Base-by-base conservation (phyloP, 37 sponge, comb jelly and placozoan species). In the Agelas oroides region DNA sequence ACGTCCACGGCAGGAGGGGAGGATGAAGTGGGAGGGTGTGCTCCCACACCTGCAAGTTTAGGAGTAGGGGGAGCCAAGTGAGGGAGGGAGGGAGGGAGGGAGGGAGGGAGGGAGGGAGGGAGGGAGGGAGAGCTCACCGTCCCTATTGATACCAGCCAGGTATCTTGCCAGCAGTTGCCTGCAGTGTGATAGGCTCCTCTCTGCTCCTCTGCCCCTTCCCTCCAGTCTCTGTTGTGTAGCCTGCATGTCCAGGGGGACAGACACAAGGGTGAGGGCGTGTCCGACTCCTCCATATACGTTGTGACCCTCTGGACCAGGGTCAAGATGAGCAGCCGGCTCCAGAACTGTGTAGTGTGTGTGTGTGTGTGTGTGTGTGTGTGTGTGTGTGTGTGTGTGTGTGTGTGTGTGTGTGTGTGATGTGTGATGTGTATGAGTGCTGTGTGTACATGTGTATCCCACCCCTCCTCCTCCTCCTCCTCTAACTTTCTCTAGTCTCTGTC, bases 301-400 rank as follows among this genome's bases (percentile, higher is more conserved):
- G 60, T 93, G 66, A 25, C 82, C 74, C 21, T 54, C 19, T 13
- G 86, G 78, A 31, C 68, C 52, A 23, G 90, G 86, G 55, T 93
- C 93, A 28, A 93, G 36, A 46, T 88, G 93, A 33, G 93, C 89
- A 11, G 93, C 89, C 25, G 93, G 93, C 18, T 88, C 61, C 20
- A 89, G 52, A 28, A n/a, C 87, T 87, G 72, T 12, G 31, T 25
- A 55, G 46, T 8, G 46, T 46, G 46, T 46, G 46, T 46, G 46
- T 62, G 24, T 62, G 64, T 62, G 64, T 62, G 64, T 27, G 28
- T 62, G 64, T 27, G 28, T 62, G 28, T 62, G 64, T 28, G 24
- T 62, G 64, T 62, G 28, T 62, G 28, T 62, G 28, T 11, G 12
- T 28, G 64, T 11, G 12, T 28, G 24, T 62, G 24, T 62, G 33